Percentiles rank a stretch among this genome's conserved stretches.
These are phyloP conservation scores for Falco novaeseelandiae DNA, from an alignment of 2,797 vertebrate genomes.

Conservation along the genomic window DNA sequence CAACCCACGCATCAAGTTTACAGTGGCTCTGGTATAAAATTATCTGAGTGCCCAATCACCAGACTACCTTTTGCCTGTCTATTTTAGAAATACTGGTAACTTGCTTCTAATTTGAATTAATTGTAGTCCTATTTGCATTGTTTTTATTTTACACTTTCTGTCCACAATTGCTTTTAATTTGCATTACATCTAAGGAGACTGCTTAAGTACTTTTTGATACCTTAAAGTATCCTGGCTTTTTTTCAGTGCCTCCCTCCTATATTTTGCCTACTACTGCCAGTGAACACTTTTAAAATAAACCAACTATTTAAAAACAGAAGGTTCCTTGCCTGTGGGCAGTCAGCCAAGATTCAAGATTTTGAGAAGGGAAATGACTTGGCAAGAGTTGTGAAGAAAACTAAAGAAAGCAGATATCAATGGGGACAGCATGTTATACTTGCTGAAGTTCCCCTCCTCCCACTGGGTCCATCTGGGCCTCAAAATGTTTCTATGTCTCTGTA, in stretches of 20 bases:
- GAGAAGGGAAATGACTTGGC: conserved; percentile 43
- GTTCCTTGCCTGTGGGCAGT: not conserved
- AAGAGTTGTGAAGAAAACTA: conserved; percentile 33
- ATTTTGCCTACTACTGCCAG: not conserved
- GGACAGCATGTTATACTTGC: not conserved
- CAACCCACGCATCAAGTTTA: not conserved
- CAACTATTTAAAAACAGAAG: conserved; percentile 23
- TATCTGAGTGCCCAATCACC: not conserved
- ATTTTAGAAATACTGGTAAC: not conserved
- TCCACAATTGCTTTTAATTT: not conserved
- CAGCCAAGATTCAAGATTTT: conserved; percentile 39
- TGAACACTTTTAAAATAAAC: conserved; percentile 24
- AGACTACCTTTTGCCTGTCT: not conserved
- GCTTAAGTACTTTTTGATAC: not conserved
- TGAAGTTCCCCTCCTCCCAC: not conserved
- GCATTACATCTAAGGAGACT: not conserved
- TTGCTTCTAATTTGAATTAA: not conserved
- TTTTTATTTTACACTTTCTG: not conserved
- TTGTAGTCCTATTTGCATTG: not conserved
- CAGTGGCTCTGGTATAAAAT: not conserved
- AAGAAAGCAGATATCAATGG: conserved; percentile 6
- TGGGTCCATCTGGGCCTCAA: not conserved
- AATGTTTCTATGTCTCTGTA: not conserved
- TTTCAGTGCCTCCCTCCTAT: not conserved
- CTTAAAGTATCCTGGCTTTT: not conserved